phyloP scores from a whole-genome alignment of 2,113 vertebrate species.

The Dasypus novemcinctus region DNA sequence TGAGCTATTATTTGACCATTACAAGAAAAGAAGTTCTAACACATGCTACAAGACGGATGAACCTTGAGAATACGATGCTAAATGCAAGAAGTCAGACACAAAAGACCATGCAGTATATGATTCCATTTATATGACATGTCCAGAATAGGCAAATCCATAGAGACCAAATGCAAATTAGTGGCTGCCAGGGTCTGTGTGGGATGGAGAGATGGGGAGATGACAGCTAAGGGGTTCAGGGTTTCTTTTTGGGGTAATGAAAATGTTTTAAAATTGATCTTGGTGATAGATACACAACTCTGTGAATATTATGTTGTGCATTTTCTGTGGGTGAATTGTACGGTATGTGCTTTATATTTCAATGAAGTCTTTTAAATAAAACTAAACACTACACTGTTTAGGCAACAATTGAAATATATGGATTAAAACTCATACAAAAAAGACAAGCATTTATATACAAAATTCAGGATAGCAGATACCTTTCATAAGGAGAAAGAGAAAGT shows the following conservation, averaged over 20 bases:
- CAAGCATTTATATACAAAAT: neutral
- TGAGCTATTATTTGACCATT: neutral
- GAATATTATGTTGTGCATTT: neutral
- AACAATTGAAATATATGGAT: neutral
- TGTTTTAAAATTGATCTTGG: neutral
- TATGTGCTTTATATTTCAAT: neutral
- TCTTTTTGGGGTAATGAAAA: neutral
- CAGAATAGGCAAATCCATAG: neutral
- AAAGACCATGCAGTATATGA: neutral
- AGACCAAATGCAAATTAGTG: neutral
- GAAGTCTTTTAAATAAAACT: neutral
- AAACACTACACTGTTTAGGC: neutral
- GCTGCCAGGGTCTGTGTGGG: too few species aligned
- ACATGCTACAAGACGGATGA: neutral
- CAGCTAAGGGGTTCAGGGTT: too few species aligned
- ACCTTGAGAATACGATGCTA: neutral
- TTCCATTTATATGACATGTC: neutral
- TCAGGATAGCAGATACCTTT: neutral
- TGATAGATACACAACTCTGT: too few species aligned
- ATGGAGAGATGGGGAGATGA: fast-evolving
- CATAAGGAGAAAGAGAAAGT: neutral
- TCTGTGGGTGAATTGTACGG: too few species aligned
- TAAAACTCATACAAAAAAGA: neutral
- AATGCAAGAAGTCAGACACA: neutral
- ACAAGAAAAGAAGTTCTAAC: neutral